These are phyloP conservation scores for Heliocidaris tuberculata DNA, from an alignment of 35 echinoderm and acorn worm genomes.

Conservation along the genomic window DNA sequence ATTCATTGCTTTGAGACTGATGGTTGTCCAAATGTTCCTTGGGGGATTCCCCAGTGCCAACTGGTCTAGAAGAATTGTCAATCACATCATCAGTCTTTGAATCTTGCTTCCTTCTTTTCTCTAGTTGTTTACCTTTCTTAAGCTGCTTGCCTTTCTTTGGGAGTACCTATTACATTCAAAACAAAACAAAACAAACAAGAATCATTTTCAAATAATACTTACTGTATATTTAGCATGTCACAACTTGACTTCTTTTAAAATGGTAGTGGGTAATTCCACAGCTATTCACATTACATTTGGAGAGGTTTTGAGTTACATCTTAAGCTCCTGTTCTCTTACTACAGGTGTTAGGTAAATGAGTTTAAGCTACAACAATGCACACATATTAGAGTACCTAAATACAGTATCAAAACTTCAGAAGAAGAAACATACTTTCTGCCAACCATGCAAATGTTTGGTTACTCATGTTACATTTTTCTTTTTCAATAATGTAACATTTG, in stretches of 20 bases:
- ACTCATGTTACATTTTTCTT: no score
- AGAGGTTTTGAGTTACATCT: no score
- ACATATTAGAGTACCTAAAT: no score
- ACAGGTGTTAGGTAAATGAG: no score
- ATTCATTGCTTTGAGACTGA: conserved; percentile 65
- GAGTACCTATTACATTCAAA: background rate
- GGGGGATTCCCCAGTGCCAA: background rate
- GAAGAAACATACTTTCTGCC: no score
- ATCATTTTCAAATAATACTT: background rate
- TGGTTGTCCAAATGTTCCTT: background rate
- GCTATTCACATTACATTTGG: no score
- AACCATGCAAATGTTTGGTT: no score
- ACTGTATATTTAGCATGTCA: background rate
- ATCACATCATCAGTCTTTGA: background rate
- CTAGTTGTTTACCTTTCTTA: background rate
- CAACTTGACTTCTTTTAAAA: background rate
- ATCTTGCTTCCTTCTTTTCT: background rate
- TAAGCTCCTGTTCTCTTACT: no score
- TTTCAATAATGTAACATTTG: no score
- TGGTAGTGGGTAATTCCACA: no score
- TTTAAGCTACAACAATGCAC: no score
- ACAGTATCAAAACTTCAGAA: no score
- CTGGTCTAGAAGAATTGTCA: background rate
- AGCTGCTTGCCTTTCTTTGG: background rate
- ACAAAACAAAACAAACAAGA: background rate